Conservation (phyloP, 2,797 vertebrate genomes). For the Benthosema pterotum region DNA sequence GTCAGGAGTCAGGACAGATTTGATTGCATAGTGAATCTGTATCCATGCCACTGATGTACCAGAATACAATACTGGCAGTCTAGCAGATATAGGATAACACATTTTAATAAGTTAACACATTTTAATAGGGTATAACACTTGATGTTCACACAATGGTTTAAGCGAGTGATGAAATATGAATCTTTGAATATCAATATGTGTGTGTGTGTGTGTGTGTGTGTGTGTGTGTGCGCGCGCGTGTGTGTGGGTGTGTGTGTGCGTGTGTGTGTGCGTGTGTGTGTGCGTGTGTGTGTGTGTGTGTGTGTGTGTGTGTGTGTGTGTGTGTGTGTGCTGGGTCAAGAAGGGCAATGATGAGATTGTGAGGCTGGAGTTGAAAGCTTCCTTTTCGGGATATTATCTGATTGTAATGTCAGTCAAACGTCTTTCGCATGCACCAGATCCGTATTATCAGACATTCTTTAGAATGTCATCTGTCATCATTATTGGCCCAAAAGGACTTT, state of each 20-base stretch:
- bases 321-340: not conserved
- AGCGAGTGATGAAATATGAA: not conserved
- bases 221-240: slow-evolving; percentile 17
- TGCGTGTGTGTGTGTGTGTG: not conserved
- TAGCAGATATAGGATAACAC: no score
- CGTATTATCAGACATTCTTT: no score
- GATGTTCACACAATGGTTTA: not conserved
- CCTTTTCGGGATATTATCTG: no score
- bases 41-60: slow-evolving; percentile 8
- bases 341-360: no score
- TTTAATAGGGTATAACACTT: no score
- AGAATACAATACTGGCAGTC: not conserved
- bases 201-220: not conserved
- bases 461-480: slow-evolving; percentile 32
- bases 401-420: no score
- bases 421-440: no score
- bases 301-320: not conserved
- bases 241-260: not conserved
- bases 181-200: no score
- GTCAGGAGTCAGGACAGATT: slow-evolving; percentile 24
- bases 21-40: slow-evolving; percentile 33
- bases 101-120: no score
- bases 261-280: not conserved
- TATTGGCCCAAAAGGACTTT: slow-evolving; percentile 45
- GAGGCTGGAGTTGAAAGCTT: no score